These are phyloP conservation scores for Caerostris extrusa DNA, from an alignment of 1,140 invertebrate species.

Conservation along the genomic window DNA sequence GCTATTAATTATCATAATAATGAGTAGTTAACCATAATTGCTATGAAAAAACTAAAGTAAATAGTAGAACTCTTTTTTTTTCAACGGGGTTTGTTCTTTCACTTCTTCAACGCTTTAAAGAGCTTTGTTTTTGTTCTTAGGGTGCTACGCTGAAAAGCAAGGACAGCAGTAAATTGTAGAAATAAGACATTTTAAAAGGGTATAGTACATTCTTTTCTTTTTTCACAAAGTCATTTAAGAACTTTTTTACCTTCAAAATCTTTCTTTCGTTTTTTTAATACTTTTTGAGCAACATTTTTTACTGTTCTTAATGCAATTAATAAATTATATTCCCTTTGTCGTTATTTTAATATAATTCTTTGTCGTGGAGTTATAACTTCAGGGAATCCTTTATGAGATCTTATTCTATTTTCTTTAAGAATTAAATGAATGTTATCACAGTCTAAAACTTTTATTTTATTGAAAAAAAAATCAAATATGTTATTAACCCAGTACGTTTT, in stretches of 20 bases:
- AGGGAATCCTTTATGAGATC: no score
- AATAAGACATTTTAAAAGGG: neutral
- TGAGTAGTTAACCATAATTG: constrained; percentile 48
- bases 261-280: neutral
- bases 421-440: no score
- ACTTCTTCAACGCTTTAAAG: neutral
- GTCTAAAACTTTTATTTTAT: no score
- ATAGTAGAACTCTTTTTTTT: neutral
- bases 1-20: constrained; percentile 57
- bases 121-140: neutral
- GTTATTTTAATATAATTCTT: no score
- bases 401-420: no score
- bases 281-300: neutral
- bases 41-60: constrained; percentile 39
- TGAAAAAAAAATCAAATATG: no score
- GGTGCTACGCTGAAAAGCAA: neutral
- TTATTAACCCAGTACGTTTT: no score
- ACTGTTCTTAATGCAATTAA: neutral
- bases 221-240: neutral
- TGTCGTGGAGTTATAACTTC: no score
- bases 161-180: neutral
- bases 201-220: neutral
- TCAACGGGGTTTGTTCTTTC: neutral
- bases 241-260: neutral
- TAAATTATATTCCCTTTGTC: neutral